phyloP scores from a whole-genome alignment of 2,113 vertebrate species.

The Saccopteryx bilineata region DNA sequence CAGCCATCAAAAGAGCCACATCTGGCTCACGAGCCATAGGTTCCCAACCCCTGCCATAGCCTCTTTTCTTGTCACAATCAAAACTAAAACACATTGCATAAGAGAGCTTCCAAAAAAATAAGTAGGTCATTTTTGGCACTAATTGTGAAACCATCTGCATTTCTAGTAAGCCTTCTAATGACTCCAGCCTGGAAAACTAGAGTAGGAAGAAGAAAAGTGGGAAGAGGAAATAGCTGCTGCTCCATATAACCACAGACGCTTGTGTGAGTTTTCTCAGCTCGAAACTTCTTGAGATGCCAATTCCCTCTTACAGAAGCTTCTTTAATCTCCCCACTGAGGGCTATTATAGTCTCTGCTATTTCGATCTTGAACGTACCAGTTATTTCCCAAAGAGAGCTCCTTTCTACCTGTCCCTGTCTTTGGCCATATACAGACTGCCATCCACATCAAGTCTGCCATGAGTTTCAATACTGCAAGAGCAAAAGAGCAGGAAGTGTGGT shows the following conservation, averaged over 20 bases:
- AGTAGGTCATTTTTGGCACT: conserved; percentile 60
- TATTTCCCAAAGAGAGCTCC: background rate
- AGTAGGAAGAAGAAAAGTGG: background rate
- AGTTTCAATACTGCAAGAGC: conserved; percentile 22
- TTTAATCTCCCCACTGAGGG: background rate
- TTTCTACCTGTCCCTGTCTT: background rate
- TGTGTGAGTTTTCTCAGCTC: background rate
- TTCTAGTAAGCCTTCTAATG: conserved; percentile 56
- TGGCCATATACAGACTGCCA: background rate
- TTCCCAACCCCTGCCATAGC: background rate
- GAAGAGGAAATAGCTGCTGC: background rate
- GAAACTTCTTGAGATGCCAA: background rate
- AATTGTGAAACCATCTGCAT: conserved; percentile 62
- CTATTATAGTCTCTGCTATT: background rate
- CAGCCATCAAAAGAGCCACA: too few relatives aligned
- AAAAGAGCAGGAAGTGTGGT: background rate
- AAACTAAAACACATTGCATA: conserved; percentile 50
- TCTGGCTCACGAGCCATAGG: too few relatives aligned
- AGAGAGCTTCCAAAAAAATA: conserved; percentile 59
- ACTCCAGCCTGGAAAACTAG: conserved; percentile 44
- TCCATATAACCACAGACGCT: background rate
- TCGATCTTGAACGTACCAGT: background rate
- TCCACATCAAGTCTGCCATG: background rate
- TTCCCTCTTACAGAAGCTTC: conserved; percentile 42
- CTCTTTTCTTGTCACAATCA: conserved; percentile 15